A percentile compares a stretch with the other conserved stretches of the same genome.
These are phyloP conservation scores for Acipenser ruthenus DNA, from an alignment of 2,797 vertebrate species.

Conservation along the genomic window DNA sequence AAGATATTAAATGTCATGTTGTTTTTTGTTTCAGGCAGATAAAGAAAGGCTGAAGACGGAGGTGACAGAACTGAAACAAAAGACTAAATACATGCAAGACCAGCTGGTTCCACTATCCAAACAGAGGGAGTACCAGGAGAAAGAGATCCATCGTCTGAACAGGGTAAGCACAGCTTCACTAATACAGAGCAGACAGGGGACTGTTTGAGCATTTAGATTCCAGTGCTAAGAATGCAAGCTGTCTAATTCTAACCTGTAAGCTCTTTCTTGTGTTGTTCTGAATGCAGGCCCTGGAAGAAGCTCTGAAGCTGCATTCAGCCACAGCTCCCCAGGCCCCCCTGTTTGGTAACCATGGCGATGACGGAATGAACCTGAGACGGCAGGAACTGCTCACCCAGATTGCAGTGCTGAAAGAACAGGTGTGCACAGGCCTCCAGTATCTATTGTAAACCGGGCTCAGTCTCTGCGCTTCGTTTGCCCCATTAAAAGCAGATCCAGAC, in stretches of 20 bases:
- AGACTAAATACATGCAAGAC: slow-evolving; percentile 84
- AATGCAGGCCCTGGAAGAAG: slow-evolving; percentile 83
- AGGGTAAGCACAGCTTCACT: slow-evolving; percentile 53
- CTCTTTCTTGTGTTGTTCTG: neutral
- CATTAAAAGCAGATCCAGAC: too few relatives aligned
- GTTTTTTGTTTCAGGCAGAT: slow-evolving; percentile 59
- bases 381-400: slow-evolving; percentile 92
- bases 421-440: slow-evolving; percentile 27
- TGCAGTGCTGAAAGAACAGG: slow-evolving; percentile 91
- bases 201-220: too few relatives aligned
- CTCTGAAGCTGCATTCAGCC: slow-evolving; percentile 75
- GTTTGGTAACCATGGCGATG: slow-evolving; percentile 60
- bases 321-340: slow-evolving; percentile 59
- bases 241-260: too few relatives aligned
- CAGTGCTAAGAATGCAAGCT: too few relatives aligned
- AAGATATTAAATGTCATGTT: neutral
- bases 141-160: slow-evolving; percentile 93
- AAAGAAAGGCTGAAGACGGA: slow-evolving; percentile 82
- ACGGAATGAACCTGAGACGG: slow-evolving; percentile 59
- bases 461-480: too few relatives aligned
- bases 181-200: too few relatives aligned
- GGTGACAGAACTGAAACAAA: slow-evolving; percentile 83
- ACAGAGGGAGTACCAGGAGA: slow-evolving; percentile 92
- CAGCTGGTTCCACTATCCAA: slow-evolving; percentile 83
- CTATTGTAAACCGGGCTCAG: too few relatives aligned